A percentile compares a stretch with the other conserved stretches of the same genome.
phyloP scores from a whole-genome alignment of 2,113 vertebrate genomes.

The Pelusios castaneus region DNA sequence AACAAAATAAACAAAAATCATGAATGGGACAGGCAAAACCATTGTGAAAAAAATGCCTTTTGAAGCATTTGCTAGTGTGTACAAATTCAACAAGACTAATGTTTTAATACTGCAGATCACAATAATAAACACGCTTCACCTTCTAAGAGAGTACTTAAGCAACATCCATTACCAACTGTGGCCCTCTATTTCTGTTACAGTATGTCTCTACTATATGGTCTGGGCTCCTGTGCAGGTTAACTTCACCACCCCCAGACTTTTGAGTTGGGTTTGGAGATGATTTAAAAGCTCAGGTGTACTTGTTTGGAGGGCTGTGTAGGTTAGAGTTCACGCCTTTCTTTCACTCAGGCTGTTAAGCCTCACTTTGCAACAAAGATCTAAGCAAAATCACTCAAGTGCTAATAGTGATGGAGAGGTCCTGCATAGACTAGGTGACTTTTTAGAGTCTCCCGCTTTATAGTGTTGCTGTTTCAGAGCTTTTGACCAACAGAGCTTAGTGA shows the following conservation, averaged over 20 bases:
- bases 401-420: not conserved
- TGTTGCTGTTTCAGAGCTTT: not conserved
- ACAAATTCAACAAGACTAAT: conserved; percentile 30
- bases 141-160: conserved; percentile 13
- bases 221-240: not conserved
- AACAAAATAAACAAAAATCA: conserved; percentile 55
- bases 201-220: not conserved
- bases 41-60: conserved; percentile 8
- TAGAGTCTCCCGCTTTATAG: not conserved
- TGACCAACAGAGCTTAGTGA: not conserved
- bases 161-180: not conserved
- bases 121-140: not conserved
- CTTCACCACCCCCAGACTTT: not conserved
- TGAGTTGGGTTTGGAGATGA: not conserved
- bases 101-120: conserved; percentile 21
- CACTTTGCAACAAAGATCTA: not conserved
- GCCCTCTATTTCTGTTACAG: not conserved
- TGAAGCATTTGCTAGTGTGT: conserved; percentile 26
- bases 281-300: not conserved
- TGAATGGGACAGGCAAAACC: conserved; percentile 30
- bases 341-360: not conserved
- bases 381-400: not conserved
- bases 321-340: not conserved
- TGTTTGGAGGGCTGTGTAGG: not conserved
- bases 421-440: not conserved